A percentile compares a stretch with the other conserved stretches of the same genome.
Evolutionary conservation across 2,888 invertebrate genomes (phyloP).

Genomic region (Macropis europaea): DNA sequence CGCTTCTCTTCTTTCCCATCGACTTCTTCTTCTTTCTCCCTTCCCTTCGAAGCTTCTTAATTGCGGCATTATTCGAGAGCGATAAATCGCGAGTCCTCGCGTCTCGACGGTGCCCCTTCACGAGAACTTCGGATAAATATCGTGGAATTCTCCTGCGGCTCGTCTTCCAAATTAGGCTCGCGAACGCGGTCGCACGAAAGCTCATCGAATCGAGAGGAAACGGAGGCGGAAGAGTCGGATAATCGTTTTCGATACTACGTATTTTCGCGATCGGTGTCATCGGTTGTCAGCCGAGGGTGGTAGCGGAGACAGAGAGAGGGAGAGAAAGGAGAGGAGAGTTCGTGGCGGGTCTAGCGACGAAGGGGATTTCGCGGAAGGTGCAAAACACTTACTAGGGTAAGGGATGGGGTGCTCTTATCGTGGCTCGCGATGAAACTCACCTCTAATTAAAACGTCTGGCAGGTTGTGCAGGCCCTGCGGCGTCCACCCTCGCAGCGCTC

Average conservation of each 20-base stretch:
- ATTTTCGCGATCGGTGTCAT: not conserved
- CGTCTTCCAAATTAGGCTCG: not conserved
- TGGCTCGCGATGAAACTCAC: constrained; percentile 70
- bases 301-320: not conserved
- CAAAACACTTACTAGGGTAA: constrained; percentile 61
- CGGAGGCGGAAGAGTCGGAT: too few relatives aligned
- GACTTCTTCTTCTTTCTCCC: not conserved
- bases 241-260: too few relatives aligned
- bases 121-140: not conserved
- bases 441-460: constrained; percentile 79
- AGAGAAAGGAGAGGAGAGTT: too few relatives aligned
- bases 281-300: not conserved
- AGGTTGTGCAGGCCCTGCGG: constrained; percentile 73
- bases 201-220: too few relatives aligned
- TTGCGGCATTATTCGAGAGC: constrained; percentile 52
- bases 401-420: constrained; percentile 55
- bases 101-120: not conserved
- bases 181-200: too few relatives aligned
- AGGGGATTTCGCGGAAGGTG: constrained; percentile 49
- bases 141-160: not conserved
- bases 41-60: constrained; percentile 37
- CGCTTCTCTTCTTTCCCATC: not conserved
- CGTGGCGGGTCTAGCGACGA: constrained; percentile 4
- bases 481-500: constrained; percentile 72
- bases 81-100: constrained; percentile 38